Base-by-base conservation (phyloP, 2,888 invertebrate genomes). In the Mythimna loreyi region DNA sequence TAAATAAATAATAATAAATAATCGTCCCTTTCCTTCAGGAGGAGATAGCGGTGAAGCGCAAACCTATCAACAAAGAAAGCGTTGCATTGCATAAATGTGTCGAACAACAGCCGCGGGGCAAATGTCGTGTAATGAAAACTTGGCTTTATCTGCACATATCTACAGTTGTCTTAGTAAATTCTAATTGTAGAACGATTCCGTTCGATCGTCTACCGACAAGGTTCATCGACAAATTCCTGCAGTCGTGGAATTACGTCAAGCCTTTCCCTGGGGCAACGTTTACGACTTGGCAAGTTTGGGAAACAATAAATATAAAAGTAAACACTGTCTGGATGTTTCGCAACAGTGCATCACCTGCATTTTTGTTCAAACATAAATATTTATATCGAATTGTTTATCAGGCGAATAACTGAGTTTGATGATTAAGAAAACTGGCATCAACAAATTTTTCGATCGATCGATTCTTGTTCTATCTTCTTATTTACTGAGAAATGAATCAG, bases 341-440 rank as follows among this genome's bases (percentile, higher is more conserved):
- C n/a, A 77, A 59, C 64, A 50, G 69, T 61, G 60, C 69, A 68
- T 43, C 33, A 43, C 33, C 55, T 75, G 70, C 76, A 80, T 49
- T 65, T 60, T 57, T 56, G 59, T 52, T 67, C 7, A 8, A 80
- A 36, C 28, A 65, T 69, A 77, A 77, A 80, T 75, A 80, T 75
- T 80, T 77, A 79, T 40, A 43, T n/a, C 13, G 61, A 75, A 58
- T 65, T 53, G 62, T 73, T 78, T 63, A 78, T 11, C 72, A 53
- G 69, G 60, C 69, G 52, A 73, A 67, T n/a, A 58, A 77, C 40
- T 36, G 49, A 25, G n/a, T 45, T 52, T 61, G 52, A 62, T 67
- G 67, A 76, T 67, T 43, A 58, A 52, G 55, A 56, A 57, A 21
- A 23, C 28, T 60, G 67, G 19, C 56, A 63, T 60, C 67, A 78